Base-by-base conservation (phyloP, 2,888 invertebrate species). In the Tiphia femorata region DNA sequence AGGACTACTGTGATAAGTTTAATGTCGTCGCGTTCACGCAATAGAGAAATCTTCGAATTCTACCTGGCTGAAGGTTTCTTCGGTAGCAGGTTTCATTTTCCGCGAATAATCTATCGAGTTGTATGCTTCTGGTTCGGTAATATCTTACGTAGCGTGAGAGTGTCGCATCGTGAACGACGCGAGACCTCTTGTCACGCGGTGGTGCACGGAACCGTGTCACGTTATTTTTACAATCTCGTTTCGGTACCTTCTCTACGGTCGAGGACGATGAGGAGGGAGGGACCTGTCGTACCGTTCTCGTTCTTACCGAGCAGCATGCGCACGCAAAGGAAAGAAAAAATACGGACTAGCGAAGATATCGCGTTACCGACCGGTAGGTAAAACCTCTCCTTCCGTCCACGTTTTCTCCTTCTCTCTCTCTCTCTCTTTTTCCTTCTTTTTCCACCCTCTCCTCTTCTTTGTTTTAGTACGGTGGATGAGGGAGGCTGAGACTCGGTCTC, bases 151-250 rank as follows among this genome's bases (percentile, higher is more conserved):
- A n/a, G n/a, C n/a, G n/a, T n/a, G n/a, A n/a, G n/a, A n/a, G n/a
- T n/a, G n/a, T n/a, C n/a, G n/a, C n/a, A n/a, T n/a, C n/a, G n/a
- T n/a, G n/a, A n/a, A n/a, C n/a, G n/a, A n/a, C n/a, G n/a, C n/a
- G n/a, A n/a, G n/a, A n/a, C n/a, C n/a, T n/a, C n/a, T n/a, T n/a
- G n/a, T n/a, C n/a, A n/a, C n/a, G n/a, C n/a, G n/a, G n/a, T n/a
- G n/a, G n/a, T n/a, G n/a, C n/a, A n/a, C n/a, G n/a, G n/a, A n/a
- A 48, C 40, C n/a, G n/a, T n/a, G 33, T 30, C 57, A 57, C 60
- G 69, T 70, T 70, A 70, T 70, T 70, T 70, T 70, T 70, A 66
- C 55, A 64, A 64, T 66, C 64, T 53, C 65, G 56, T 56, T 65
- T 67, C 44, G 59, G 56, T 42, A 43, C 38, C 54, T 48, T 49